Conservation (phyloP, 2,113 vertebrate species). For the Tylochromis polylepis region DNA sequence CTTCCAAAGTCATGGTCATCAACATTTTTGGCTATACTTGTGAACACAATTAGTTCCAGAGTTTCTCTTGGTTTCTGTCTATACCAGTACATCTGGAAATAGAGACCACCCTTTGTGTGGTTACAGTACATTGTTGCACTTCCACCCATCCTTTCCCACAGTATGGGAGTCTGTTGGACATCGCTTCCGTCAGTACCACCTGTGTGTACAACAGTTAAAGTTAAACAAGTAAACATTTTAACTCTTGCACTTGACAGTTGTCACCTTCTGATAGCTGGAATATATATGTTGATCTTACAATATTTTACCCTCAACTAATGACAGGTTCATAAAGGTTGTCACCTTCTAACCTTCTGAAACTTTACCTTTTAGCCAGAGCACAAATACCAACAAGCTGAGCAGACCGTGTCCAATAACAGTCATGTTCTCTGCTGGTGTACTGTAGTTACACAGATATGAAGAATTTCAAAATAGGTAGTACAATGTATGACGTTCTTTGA, state of each 20-base stretch:
- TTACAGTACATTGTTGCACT: slow-evolving; percentile 6
- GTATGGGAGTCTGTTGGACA: fast-evolving
- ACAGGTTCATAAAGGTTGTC: neutral
- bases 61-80: slow-evolving; percentile 34
- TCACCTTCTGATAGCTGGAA: neutral
- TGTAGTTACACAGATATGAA: neutral
- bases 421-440: neutral
- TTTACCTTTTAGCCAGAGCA: neutral
- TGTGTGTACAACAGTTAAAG: neutral
- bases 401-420: neutral
- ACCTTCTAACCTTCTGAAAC: neutral
- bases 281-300: neutral
- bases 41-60: slow-evolving; percentile 41
- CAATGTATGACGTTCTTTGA: neutral
- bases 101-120: neutral
- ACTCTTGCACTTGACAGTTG: neutral
- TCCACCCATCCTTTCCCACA: neutral
- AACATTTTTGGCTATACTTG: fast-evolving
- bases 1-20: neutral
- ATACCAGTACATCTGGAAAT: slow-evolving; percentile 55
- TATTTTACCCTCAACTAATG: neutral
- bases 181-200: neutral
- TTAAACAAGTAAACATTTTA: neutral
- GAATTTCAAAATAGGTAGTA: neutral
- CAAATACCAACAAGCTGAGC: neutral